Conservation (phyloP, 2,113 vertebrate species). For the Bubo bubo region DNA sequence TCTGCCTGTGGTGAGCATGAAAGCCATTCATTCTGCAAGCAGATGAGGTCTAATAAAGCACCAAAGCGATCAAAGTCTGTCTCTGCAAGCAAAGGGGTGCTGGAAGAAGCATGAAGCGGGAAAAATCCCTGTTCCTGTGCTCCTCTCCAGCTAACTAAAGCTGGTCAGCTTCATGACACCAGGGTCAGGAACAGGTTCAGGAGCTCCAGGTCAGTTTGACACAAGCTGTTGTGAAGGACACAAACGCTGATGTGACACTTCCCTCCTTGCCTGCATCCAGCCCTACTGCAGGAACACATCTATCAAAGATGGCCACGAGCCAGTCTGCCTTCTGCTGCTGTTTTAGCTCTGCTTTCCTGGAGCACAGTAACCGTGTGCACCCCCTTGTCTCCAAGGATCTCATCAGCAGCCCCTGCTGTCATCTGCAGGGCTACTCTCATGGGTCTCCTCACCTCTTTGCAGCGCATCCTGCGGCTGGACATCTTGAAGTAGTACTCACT, state of each 20-base stretch:
- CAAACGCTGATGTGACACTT: not conserved
- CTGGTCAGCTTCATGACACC: not conserved
- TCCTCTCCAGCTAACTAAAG: not conserved
- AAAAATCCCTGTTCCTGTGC: not conserved
- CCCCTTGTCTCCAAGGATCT: not conserved
- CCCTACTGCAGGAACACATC: not conserved
- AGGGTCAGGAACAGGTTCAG: not conserved
- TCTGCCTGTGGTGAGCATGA: rapidly evolving
- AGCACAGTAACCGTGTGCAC: too few relatives aligned
- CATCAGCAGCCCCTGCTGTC: not conserved
- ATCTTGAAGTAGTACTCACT: constrained; percentile 98
- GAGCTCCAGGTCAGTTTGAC: not conserved
- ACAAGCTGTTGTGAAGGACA: not conserved
- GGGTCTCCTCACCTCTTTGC: constrained; percentile 90
- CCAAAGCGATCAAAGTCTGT: not conserved
- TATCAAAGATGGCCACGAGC: not conserved
- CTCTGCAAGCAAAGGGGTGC: not conserved
- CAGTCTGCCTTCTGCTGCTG: not conserved
- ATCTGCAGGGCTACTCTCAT: not conserved
- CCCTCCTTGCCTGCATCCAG: not conserved
- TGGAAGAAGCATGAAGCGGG: not conserved
- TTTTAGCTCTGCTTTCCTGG: not conserved
- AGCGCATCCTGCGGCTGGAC: constrained; percentile 97
- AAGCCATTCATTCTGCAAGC: not conserved
- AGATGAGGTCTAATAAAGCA: not conserved